Percentiles rank a stretch among this genome's conserved stretches.
These are phyloP conservation scores for Morone chrysops DNA, from an alignment of 2,113 vertebrate genomes.

Conservation along the genomic window DNA sequence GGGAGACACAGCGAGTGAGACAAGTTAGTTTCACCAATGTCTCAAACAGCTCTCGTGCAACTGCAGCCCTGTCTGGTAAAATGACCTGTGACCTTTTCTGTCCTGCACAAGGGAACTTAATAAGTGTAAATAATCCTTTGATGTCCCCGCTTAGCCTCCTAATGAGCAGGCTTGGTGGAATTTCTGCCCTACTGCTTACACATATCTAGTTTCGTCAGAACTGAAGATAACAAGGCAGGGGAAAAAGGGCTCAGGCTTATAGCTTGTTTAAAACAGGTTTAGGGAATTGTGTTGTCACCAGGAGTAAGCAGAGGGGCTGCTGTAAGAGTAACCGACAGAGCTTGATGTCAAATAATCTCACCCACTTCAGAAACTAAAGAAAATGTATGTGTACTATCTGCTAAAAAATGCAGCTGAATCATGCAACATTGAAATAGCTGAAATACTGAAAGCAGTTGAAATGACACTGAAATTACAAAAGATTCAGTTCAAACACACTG, in stretches of 20 bases:
- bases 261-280: conserved; percentile 40
- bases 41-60: background rate
- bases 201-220: conserved; percentile 50
- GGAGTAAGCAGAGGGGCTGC: conserved; percentile 49
- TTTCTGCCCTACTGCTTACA: conserved; percentile 58
- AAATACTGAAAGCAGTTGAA: background rate
- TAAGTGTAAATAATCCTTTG: conserved; percentile 68
- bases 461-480: background rate
- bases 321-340: conserved; percentile 68
- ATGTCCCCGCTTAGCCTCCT: conserved; percentile 48
- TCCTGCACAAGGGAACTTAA: conserved; percentile 42
- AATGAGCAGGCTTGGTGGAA: conserved; percentile 60
- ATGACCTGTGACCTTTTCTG: conserved; percentile 38
- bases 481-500: background rate
- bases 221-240: conserved; percentile 30
- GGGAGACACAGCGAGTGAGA: conserved; percentile 30
- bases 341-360: conserved; percentile 66
- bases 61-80: conserved; percentile 28
- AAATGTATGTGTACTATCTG: background rate
- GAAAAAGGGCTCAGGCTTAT: conserved; percentile 26
- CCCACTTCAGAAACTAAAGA: conserved; percentile 28
- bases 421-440: background rate
- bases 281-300: conserved; percentile 40
- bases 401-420: background rate
- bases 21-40: conserved; percentile 37